phyloP scores from a whole-genome alignment of 2,113 vertebrate genomes.

The Notarius lentiginosus region DNA sequence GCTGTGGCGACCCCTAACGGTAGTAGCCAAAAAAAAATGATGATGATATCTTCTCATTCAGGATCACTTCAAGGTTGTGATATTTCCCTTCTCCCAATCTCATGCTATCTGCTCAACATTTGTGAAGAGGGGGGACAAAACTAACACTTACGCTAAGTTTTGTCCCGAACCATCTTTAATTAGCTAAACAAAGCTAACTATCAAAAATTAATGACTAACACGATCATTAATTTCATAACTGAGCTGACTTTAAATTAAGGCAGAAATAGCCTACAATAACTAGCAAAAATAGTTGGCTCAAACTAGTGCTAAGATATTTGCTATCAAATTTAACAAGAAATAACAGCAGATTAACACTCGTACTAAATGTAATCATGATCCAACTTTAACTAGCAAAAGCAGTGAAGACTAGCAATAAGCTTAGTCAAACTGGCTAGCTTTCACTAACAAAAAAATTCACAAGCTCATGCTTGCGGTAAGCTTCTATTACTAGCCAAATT shows the following conservation, averaged over 20 bases:
- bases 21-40: no score
- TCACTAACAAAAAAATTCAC: no score
- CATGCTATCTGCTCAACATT: no score
- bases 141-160: neutral
- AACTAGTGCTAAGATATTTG: neutral
- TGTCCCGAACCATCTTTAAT: neutral
- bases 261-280: neutral
- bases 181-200: neutral
- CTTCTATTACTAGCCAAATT: no score
- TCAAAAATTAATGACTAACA: neutral
- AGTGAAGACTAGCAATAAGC: no score
- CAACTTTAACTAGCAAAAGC: neutral
- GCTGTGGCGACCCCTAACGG: no score
- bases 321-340: neutral
- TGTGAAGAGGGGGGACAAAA: neutral
- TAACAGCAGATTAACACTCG: neutral
- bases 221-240: neutral
- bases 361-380: neutral
- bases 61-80: no score
- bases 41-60: no score
- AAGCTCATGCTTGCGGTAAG: no score
- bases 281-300: neutral
- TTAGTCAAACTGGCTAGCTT: no score
- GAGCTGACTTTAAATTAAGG: neutral
- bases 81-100: no score